A percentile compares a stretch with the other conserved stretches of the same genome.
Conservation (phyloP, 23 tunicate genomes). For the Oikopleura vanhoeffeni region DNA sequence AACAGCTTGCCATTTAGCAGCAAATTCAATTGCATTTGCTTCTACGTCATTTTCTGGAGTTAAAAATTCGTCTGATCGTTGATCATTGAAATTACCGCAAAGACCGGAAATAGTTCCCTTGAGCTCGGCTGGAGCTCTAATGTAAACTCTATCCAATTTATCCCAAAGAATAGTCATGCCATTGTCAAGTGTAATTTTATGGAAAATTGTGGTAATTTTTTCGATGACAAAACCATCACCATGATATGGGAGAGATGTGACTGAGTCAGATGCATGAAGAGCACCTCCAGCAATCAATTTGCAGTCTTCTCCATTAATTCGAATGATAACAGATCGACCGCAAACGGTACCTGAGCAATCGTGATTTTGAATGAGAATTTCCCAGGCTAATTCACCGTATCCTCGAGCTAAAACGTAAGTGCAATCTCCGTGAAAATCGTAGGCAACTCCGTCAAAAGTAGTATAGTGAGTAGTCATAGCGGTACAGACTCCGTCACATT, state of each 20-base stretch:
- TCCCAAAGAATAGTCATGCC: conserved; percentile 98
- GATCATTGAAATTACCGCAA: conserved; percentile 80
- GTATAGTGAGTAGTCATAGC: conserved; percentile 82
- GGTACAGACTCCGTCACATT: conserved; percentile 87
- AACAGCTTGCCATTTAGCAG: conserved; percentile 18
- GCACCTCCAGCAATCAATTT: conserved; percentile 70
- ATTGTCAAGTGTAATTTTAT: conserved; percentile 89
- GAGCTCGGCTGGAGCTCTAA: conserved; percentile 74
- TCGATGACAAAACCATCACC: conserved; percentile 60
- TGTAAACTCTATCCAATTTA: conserved; percentile 41
- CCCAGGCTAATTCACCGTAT: conserved; percentile 45
- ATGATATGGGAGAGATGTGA: conserved; percentile 49
- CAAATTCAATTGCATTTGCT: conserved; percentile 19
- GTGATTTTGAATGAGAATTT: conserved; percentile 72
- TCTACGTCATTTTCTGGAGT: conserved; percentile 20
- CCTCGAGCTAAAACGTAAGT: conserved; percentile 82
- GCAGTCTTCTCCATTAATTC: conserved; percentile 45
- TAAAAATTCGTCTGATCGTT: conserved; percentile 19
- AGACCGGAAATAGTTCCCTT: conserved; percentile 68
- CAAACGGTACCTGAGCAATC: conserved; percentile 68
- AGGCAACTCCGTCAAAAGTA: conserved; percentile 77
- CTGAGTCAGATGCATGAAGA: conserved; percentile 39
- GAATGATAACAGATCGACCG: conserved; percentile 61
- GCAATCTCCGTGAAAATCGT: conserved; percentile 76
- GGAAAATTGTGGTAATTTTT: conserved; percentile 58